These are phyloP conservation scores for Plodia interpunctella DNA, from an alignment of 1,140 invertebrate genomes.

Conservation along the genomic window DNA sequence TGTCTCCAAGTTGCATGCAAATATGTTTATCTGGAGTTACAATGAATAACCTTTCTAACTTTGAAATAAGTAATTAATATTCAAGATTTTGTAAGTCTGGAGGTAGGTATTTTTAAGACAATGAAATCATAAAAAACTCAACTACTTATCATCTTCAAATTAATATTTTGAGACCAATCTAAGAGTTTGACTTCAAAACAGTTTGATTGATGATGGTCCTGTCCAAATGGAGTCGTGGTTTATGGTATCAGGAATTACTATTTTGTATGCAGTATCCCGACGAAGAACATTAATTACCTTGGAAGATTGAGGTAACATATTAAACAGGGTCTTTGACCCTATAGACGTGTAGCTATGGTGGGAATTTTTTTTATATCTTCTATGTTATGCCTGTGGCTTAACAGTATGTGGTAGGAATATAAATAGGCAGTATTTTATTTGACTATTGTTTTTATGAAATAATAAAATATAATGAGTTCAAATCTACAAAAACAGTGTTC, in stretches of 20 bases:
- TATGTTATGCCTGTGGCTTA: neutral
- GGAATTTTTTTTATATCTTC: neutral
- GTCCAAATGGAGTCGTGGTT: neutral
- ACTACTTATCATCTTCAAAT: conserved; percentile 4
- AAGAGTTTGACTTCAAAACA: neutral
- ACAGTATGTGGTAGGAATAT: neutral
- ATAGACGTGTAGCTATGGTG: neutral
- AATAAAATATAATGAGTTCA: too few relatives aligned
- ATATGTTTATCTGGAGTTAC: too few relatives aligned
- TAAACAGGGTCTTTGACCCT: neutral
- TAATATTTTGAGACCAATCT: neutral
- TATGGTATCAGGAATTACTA: neutral
- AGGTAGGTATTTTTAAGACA: too few relatives aligned
- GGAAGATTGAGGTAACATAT: neutral
- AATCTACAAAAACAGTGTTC: too few relatives aligned
- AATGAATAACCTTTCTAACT: too few relatives aligned
- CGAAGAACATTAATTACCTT: neutral
- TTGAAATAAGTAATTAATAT: too few relatives aligned
- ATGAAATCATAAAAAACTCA: neutral
- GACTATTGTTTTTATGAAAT: too few relatives aligned
- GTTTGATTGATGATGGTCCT: neutral
- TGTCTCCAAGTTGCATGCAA: too few relatives aligned
- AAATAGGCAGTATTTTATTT: neutral
- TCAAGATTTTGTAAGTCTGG: too few relatives aligned
- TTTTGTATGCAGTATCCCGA: conserved; percentile 1